These are phyloP conservation scores for Plutella xylostella DNA, from an alignment of 2,888 invertebrate genomes.

Conservation along the genomic window DNA sequence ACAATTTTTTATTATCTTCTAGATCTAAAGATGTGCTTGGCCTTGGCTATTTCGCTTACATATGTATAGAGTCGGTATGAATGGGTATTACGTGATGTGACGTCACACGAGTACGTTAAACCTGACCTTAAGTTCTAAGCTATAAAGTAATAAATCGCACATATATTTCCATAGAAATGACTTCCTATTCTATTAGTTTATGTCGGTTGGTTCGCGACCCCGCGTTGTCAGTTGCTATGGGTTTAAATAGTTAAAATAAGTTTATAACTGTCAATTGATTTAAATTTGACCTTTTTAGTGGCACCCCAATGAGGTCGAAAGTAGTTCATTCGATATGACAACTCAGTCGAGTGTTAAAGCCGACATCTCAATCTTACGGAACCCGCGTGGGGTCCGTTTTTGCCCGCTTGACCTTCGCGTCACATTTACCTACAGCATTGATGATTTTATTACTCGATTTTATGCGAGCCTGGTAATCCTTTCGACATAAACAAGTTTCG, in stretches of 20 bases:
- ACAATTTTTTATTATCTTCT: too few species aligned
- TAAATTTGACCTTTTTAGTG: background rate
- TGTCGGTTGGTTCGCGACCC: background rate
- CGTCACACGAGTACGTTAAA: slow-evolving; percentile 14
- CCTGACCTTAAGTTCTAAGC: background rate
- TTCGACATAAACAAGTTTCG: too few species aligned
- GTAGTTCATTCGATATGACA: slow-evolving; percentile 3
- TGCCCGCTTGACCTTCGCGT: slow-evolving; percentile 3
- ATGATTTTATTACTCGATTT: background rate
- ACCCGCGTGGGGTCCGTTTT: slow-evolving; percentile 8
- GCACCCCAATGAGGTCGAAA: background rate
- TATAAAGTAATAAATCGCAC: background rate
- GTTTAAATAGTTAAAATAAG: background rate
- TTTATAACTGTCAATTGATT: background rate
- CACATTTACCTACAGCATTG: slow-evolving; percentile 1
- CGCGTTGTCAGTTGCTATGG: background rate
- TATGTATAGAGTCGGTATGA: slow-evolving; percentile 11
- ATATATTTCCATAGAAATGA: background rate
- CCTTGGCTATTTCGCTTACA: slow-evolving; percentile 17
- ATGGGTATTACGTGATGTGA: slow-evolving; percentile 25
- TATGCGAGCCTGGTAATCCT: too few species aligned
- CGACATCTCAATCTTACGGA: slow-evolving; percentile 5
- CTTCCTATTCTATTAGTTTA: background rate
- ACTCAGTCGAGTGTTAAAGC: slow-evolving; percentile 1
- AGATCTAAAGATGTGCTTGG: slow-evolving; percentile 20